Evolutionary conservation across 2,888 invertebrate genomes (phyloP), one percentile per base, ranked within the genome.

Genomic region (Panzeria rudis): DNA sequence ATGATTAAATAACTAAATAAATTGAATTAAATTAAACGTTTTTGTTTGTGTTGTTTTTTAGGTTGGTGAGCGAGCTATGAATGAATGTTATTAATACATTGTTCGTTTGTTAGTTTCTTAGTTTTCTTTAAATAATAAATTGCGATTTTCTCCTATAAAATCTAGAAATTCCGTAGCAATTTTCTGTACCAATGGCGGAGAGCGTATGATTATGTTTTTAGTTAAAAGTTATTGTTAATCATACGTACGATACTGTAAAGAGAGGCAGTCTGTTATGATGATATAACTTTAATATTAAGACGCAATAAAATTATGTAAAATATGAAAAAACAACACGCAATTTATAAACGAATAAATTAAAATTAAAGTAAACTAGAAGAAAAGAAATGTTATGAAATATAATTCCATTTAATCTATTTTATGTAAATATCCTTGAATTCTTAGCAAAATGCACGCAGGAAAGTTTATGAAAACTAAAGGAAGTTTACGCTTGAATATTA

Each of bases 301-400:
- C 68, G 25, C 71, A 71, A 29, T 71, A 25, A 17, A 54, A 52
- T 23, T 35, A 54, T 52, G 7, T 38, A 41, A 71, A 71, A 54
- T 71, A 23, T 29, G 25, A 50, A 68, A 20, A 52, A 35, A 8
- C n/a, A 52, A 23, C 68, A 35, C 23, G n/a, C 15, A 52, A 68
- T 69, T 38, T 6, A 52, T 41, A 38, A 15, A 54, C n/a, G 69
- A 69, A 69, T 69, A 54, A 69, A 69, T 41, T 69, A n/a, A 5
- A 54, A 29, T 29, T 29, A 29, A 29, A 23, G 7, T 25, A 15
- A 35, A 68, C 4, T 5, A 13, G 1, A 38, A n/a, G 15, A 15
- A 52, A 23, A 52, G 32, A 52, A 50, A 52, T 9, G 17, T 2
- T 20, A 54, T 15, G 15, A 11, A 54, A 25, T 6, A 15, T 29